Evolutionary conservation across 2,113 vertebrate species (phyloP).

Genomic region (Myotis davidii): DNA sequence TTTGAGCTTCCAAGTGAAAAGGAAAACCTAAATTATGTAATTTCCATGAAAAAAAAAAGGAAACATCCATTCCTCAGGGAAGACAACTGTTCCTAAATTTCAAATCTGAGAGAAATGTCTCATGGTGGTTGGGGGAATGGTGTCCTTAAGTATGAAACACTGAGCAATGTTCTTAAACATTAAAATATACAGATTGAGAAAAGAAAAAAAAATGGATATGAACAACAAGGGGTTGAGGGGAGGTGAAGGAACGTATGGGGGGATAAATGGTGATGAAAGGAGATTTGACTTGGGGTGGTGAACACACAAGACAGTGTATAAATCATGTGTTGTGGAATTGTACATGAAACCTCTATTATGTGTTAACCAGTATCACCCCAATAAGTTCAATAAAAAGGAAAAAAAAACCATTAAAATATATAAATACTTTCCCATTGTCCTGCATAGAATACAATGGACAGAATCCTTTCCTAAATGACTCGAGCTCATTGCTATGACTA

Average conservation of each 20-base stretch:
- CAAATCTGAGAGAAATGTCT: background rate
- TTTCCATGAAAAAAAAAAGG: background rate
- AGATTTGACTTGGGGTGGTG: too few species aligned
- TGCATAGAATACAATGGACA: background rate
- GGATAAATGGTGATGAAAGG: background rate
- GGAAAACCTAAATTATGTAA: background rate
- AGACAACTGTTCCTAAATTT: background rate
- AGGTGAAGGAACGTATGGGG: background rate
- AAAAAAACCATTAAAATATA: background rate
- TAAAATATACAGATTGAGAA: background rate
- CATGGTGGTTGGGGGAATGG: background rate
- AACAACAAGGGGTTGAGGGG: background rate
- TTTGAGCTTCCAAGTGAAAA: background rate
- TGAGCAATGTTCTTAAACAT: background rate
- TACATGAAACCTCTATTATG: too few species aligned
- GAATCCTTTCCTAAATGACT: background rate
- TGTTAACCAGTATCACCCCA: too few species aligned
- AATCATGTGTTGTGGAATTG: too few species aligned
- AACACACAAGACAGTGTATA: too few species aligned
- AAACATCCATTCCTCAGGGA: background rate
- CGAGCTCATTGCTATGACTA: rapidly evolving
- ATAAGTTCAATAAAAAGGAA: too few species aligned
- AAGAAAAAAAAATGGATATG: background rate
- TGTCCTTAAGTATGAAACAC: background rate
- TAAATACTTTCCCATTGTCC: background rate